Evolutionary conservation across 1,140 invertebrate species (phyloP).

Genomic region (Cardiocondyla obscurior): DNA sequence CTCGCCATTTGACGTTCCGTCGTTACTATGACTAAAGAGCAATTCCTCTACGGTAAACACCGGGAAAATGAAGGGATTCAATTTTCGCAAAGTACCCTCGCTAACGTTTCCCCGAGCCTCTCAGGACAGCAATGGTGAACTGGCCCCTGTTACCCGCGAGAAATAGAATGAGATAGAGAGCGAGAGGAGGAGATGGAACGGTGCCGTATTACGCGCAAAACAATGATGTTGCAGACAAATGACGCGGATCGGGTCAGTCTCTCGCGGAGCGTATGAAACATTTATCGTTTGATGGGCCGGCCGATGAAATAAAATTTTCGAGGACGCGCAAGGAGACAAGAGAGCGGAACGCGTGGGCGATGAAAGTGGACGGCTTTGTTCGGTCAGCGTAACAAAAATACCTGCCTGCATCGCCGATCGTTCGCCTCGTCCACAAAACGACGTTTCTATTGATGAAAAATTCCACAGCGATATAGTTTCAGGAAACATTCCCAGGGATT

Average conservation of each 20-base stretch:
- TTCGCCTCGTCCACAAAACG: constrained; percentile 6
- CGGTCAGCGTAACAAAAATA: constrained; percentile 62
- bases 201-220: not conserved
- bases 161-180: not conserved
- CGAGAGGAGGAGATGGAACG: not conserved
- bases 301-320: constrained; percentile 61
- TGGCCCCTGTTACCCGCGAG: constrained; percentile 41
- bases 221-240: constrained; percentile 60
- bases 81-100: constrained; percentile 58
- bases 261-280: constrained; percentile 11
- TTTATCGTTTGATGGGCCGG: constrained; percentile 25
- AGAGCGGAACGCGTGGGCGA: constrained; percentile 37
- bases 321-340: constrained; percentile 51
- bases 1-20: constrained; percentile 24
- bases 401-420: constrained; percentile 48
- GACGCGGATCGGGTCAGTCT: constrained; percentile 48
- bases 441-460: constrained; percentile 55
- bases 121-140: constrained; percentile 58
- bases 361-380: constrained; percentile 39
- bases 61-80: constrained; percentile 54
- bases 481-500: constrained; percentile 32
- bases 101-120: constrained; percentile 26
- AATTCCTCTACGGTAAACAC: constrained; percentile 54
- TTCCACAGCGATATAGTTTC: constrained; percentile 38
- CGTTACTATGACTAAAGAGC: constrained; percentile 36